These are phyloP conservation scores for Paracanthobrama guichenoti DNA, from an alignment of 2,113 vertebrate genomes.

Conservation along the genomic window DNA sequence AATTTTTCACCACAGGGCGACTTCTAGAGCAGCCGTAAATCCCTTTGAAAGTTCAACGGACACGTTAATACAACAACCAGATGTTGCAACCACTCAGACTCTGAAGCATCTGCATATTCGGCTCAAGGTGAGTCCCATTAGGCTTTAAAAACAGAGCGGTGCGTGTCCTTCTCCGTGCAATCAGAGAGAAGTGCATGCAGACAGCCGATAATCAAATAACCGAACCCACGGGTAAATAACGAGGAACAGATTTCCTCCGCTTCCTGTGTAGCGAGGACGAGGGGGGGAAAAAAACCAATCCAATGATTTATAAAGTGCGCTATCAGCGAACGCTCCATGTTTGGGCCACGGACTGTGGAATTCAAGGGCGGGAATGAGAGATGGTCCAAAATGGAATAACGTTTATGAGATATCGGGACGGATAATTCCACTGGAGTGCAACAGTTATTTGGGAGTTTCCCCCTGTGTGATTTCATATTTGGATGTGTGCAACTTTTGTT, in stretches of 20 bases:
- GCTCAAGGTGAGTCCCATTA: conserved; percentile 51
- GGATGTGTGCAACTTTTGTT: conserved; percentile 10
- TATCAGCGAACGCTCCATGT: conserved; percentile 58
- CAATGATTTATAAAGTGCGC: conserved; percentile 57
- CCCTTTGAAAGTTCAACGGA: conserved; percentile 65
- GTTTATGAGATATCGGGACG: conserved; percentile 64
- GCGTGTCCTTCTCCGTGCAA: conserved; percentile 20
- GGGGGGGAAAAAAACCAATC: conserved; percentile 36
- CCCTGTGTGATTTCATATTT: not conserved
- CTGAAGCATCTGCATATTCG: conserved; percentile 48
- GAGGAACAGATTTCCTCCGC: conserved; percentile 57
- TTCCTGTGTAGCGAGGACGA: conserved; percentile 30
- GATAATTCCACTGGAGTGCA: conserved; percentile 51
- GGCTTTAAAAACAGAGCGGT: conserved; percentile 14
- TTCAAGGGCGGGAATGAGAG: conserved; percentile 54
- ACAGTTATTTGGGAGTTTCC: conserved; percentile 6
- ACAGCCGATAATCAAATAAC: conserved; percentile 46
- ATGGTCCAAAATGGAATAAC: conserved; percentile 57
- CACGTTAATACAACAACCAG: conserved; percentile 64
- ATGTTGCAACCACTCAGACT: conserved; percentile 56
- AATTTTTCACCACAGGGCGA: conserved; percentile 59
- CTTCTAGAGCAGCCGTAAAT: conserved; percentile 60
- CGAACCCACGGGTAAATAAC: conserved; percentile 58
- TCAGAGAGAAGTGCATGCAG: conserved; percentile 41
- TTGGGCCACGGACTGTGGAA: conserved; percentile 61